Evolutionary conservation across 2,888 invertebrate genomes (phyloP).

Genomic region (Lasioglossum figueresi): DNA sequence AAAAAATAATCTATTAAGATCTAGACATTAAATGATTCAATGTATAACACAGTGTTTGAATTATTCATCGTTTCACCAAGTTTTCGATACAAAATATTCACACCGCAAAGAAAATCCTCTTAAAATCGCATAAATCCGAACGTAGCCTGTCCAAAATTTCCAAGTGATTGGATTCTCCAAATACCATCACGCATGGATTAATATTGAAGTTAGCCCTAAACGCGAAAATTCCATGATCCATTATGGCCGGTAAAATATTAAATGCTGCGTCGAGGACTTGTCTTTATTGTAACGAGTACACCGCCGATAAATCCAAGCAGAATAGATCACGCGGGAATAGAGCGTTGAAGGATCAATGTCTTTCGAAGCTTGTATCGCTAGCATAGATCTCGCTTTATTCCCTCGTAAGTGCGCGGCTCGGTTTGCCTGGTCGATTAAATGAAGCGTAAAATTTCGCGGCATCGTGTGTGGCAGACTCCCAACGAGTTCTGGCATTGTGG

Average conservation of each 20-base stretch:
- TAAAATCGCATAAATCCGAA: neutral
- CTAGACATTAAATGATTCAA: neutral
- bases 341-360: constrained; percentile 30
- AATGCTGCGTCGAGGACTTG: neutral
- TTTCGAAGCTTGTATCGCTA: neutral
- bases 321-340: constrained; percentile 8
- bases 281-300: neutral
- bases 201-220: too few species aligned
- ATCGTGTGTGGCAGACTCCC: constrained; percentile 55
- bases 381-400: constrained; percentile 39
- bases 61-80: neutral
- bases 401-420: constrained; percentile 11
- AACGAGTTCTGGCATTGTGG: constrained; percentile 42
- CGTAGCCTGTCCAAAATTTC: neutral
- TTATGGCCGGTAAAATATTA: neutral
- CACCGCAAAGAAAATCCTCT: neutral
- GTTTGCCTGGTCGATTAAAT: constrained; percentile 38
- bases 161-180: neutral
- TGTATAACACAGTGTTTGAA: neutral
- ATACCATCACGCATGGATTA: neutral
- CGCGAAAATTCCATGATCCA: neutral
- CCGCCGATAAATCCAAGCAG: neutral
- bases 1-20: neutral
- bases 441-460: constrained; percentile 53
- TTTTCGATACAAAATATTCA: neutral